Evolutionary conservation across 2,888 invertebrate genomes (phyloP), one percentile per base, ranked within the genome.

Genomic region (Rambutsinella grinnellia): DNA sequence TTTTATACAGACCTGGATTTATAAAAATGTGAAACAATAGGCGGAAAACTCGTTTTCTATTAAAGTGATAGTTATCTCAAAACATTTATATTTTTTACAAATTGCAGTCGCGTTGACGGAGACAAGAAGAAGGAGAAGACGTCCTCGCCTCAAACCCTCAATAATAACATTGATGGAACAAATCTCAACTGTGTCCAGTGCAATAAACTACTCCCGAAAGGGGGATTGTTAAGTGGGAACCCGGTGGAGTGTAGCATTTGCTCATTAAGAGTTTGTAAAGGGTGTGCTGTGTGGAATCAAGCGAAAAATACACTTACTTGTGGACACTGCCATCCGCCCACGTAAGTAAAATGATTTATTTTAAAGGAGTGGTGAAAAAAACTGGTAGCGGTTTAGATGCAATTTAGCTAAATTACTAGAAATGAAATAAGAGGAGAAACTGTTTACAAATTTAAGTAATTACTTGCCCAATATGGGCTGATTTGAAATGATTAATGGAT

Each of bases 281-380:
- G 58, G 5, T 80, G 80, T 71, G 80, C 80, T 49, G 70, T 72
- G 56, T 78, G 78, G 78, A 76, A 80, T 53, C 56, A 63, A 17
- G 19, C 58, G 13, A 80, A 76, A 23, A 80, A 80, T 53, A 72
- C 78, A 15, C 78, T 76, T 44, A 71, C 74, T 21, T 80, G 80
- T 62, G 68, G 71, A 47, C 80, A 80, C 21, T 80, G 80, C 65
- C 80, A 80, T 65, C 70, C 76, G 2, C 80, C 80, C 56, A 76
- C 68, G 78, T 80, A 76, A 74, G 78, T 54, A 36, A 24, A 26
- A 49, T 19, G 46, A 61, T 44, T 61, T 46, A 13, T 26, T 60
- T 61, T 36, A n/a, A 5, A 6, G 10, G 44, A 10, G 8, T 44
- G 44, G 13, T n/a, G n/a, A n/a, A n/a, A n/a, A n/a, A n/a, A n/a